Conservation (phyloP, 23 tunicate species). For the Clavelina lepadiformis region DNA sequence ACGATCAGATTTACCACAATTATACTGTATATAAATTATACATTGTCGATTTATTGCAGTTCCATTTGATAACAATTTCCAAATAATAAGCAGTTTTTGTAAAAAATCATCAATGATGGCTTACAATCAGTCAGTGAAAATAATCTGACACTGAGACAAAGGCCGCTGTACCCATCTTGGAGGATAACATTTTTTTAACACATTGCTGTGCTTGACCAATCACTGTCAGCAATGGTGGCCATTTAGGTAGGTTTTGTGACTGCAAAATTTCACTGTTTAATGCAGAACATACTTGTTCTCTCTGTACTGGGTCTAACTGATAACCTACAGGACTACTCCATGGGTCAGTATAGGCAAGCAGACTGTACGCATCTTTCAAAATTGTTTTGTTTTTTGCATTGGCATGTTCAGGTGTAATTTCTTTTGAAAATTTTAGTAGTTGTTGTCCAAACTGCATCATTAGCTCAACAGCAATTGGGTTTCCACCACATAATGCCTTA, state of each 20-base stretch:
- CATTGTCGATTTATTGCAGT: too few relatives aligned
- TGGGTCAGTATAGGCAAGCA: conserved; percentile 89
- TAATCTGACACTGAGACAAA: conserved; percentile 69
- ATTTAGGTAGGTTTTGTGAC: conserved; percentile 73
- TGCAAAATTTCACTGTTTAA: conserved; percentile 81
- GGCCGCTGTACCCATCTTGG: conserved; percentile 75
- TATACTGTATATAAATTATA: too few relatives aligned
- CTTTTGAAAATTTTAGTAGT: conserved; percentile 32
- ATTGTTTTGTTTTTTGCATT: conserved; percentile 56
- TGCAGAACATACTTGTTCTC: conserved; percentile 76
- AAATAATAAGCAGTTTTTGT: too few relatives aligned
- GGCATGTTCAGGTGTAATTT: conserved; percentile 43
- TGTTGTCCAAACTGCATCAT: conserved; percentile 85
- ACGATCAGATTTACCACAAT: too few relatives aligned
- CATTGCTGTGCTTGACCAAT: conserved; percentile 72
- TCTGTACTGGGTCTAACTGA: conserved; percentile 67
- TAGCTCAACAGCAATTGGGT: conserved; percentile 59
- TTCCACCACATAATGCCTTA: conserved; percentile 68
- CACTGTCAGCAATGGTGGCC: conserved; percentile 68
- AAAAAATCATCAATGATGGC: too few relatives aligned
- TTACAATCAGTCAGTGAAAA: too few relatives aligned
- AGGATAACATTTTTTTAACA: conserved; percentile 60
- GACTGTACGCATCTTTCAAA: conserved; percentile 74
- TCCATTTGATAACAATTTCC: too few relatives aligned
- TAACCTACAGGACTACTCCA: conserved; percentile 80